Evolutionary conservation across 1,140 invertebrate species (phyloP), one percentile per base, ranked within the genome.

Genomic region (Calliphora vicina): DNA sequence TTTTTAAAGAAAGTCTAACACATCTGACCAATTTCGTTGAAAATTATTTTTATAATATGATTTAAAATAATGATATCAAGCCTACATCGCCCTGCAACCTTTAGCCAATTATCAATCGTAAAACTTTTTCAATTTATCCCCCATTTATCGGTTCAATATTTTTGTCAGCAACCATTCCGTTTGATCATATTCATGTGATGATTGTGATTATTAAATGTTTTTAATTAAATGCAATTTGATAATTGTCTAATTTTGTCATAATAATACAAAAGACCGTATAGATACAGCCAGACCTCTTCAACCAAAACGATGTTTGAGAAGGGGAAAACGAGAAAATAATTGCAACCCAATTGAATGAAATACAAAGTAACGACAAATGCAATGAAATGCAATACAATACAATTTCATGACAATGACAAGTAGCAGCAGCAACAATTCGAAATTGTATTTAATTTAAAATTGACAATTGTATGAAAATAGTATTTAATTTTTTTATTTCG

Each of bases 161-260:
- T 35, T 5, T 10, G 35, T 35, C 35, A 35, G 6, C 10, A 35
- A 5, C 6, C 6, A 35, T n/a, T n/a, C n/a, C 5, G 35, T 35
- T 35, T 35, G 10, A 8, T 35, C 35, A 6, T 10, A 35, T 35
- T 35, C 35, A 35, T 35, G 1, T 35, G 45, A n/a, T n/a, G 45
- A n/a, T 67, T 67, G 61, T 23, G 61, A 23, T 67, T 67, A 67
- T 67, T 67, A 67, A 67, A 67, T 67, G 61, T 23, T 67, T 67
- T 67, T 67, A 67, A 67, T 67, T 67, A 23, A 67, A 67, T 67
- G 61, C 61, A 67, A 67, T 67, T 67, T 23, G 61, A 25, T 23
- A 67, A 67, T 67, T 67, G 61, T 67, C 61, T 67, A 67, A 67
- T 67, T 67, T 67, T 67, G 61, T 25, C 61, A 25, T 67, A 67